phyloP scores from a whole-genome alignment of 1,140 invertebrate species.

The Ericerus pela region DNA sequence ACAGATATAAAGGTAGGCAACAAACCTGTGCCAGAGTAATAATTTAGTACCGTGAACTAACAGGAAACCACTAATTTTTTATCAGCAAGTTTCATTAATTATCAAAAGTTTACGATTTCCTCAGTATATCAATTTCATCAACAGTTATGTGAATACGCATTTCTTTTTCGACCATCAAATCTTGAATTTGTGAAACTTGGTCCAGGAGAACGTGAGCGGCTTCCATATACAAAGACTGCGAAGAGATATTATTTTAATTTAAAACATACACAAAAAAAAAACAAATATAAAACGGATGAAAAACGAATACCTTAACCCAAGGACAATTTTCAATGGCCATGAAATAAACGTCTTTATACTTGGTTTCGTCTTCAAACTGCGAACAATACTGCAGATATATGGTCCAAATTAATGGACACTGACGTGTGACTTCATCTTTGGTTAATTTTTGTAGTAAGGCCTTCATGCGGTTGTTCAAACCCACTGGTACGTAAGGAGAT shows the following conservation, averaged over 20 bases:
- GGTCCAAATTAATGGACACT: constrained; percentile 41
- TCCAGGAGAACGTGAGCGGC: constrained; percentile 36
- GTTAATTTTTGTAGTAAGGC: constrained; percentile 28
- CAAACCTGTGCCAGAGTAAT: too few species aligned
- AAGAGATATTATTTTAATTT: background rate
- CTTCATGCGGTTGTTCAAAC: constrained; percentile 27
- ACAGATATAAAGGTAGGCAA: too few species aligned
- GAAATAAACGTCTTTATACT: constrained; percentile 33
- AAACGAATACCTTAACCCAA: constrained; percentile 48
- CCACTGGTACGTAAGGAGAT: too few species aligned
- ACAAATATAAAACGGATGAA: background rate
- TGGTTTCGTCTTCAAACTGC: constrained; percentile 25
- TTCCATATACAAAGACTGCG: constrained; percentile 37
- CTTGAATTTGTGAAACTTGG: constrained; percentile 43
- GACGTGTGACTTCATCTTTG: constrained; percentile 29
- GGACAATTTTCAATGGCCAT: constrained; percentile 45
- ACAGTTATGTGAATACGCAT: constrained; percentile 49
- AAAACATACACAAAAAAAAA: background rate
- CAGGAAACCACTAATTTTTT: too few species aligned
- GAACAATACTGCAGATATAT: constrained; percentile 39
- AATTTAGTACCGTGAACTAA: too few species aligned
- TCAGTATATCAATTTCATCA: constrained; percentile 49
- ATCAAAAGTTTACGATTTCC: too few species aligned
- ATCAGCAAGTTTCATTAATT: too few species aligned
- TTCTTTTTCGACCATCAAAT: constrained; percentile 53